A percentile compares a stretch with the other conserved stretches of the same genome.
These are phyloP conservation scores for Neogale vison DNA, from an alignment of 2,113 vertebrate genomes.

Conservation along the genomic window DNA sequence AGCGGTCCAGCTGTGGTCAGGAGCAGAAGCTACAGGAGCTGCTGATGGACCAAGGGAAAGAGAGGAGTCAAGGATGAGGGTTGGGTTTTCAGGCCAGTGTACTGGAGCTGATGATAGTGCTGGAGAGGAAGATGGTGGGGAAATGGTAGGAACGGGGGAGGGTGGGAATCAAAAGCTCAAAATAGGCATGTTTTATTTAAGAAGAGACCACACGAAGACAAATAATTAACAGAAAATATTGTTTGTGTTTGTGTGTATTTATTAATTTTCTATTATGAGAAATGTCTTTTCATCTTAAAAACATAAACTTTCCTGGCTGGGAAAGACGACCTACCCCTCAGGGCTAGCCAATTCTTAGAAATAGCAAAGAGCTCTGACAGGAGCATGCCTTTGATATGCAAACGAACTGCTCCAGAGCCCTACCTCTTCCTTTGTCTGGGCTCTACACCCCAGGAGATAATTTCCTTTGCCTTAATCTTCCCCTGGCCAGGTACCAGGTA, in stretches of 20 bases:
- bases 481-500: neutral
- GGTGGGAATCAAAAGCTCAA: neutral
- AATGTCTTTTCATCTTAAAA: neutral
- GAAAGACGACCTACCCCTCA: neutral
- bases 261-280: neutral
- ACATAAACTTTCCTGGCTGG: neutral
- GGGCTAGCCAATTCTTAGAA: neutral
- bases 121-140: neutral
- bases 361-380: neutral
- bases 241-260: neutral
- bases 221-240: neutral
- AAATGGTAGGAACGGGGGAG: accelerated
- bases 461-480: neutral
- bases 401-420: neutral
- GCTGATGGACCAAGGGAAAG: neutral
- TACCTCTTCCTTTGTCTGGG: neutral
- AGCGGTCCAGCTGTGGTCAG: neutral
- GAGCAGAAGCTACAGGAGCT: neutral
- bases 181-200: neutral
- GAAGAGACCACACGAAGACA: neutral
- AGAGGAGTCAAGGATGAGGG: neutral
- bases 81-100: neutral
- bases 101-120: neutral
- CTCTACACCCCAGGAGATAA: too few relatives aligned
- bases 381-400: neutral